Base-by-base conservation (phyloP, 2,113 vertebrate species). In the Myrmophylax atrothorax region DNA sequence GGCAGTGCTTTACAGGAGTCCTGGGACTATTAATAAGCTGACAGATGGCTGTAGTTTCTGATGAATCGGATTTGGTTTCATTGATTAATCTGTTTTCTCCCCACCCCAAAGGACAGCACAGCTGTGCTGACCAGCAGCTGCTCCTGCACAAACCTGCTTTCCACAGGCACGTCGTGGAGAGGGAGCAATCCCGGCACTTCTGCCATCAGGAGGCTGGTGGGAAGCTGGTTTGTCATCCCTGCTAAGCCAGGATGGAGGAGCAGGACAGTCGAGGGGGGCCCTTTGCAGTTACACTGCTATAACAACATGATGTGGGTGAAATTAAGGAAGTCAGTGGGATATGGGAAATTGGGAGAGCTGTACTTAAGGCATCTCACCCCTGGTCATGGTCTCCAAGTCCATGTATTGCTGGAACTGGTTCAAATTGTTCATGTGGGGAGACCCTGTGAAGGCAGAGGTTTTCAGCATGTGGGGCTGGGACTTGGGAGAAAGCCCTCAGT, bases 1-100 rank as follows among this genome's bases (percentile, higher is more conserved):
- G 37, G 17, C 28, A n/a, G 38, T 37, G 72, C 82, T 67, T 83
- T 31, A 4, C 37, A 18, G 7, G 22, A 73, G 63, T 40, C 80
- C 50, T 70, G 59, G 55, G 29, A 31, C 92, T 95, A 95, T 95
- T 93, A 96, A 95, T 95, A 93, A 86, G 29, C 81, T 40, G 78
- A 82, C 94, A 95, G 94, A 88, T 93, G 95, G 87, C 75, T 67
- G 75, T 2, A 76, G 38, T 86, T 95, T 86, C 68, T 83, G 85
- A 70, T 78, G 91, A 86, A 83, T 49, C 0, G 0, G 79, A 37
- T 96, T 90, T 0, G 1, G 79, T 94, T 97, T 94, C 93, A 76
- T 94, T 90, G 87, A 87, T 94, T 40, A 88, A 80, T 90, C 59
- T 90, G 35, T 82, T 67, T 77, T 55, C 78, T 80, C 53, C 85